Conservation (phyloP, 2,797 vertebrate genomes). For the Hypotaenidia okinawae region DNA sequence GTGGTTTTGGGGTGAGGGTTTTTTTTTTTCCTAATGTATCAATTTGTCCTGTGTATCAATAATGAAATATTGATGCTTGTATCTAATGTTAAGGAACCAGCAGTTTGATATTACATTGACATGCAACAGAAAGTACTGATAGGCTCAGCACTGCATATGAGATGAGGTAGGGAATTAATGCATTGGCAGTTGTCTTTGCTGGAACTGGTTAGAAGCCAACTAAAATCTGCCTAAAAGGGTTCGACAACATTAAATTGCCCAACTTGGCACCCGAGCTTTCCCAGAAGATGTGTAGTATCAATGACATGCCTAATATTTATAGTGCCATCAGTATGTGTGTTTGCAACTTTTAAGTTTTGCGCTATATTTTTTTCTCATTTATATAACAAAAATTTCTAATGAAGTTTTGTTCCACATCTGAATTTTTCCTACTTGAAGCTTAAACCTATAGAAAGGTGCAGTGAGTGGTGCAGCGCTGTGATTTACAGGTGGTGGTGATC, state of each 20-base stretch:
- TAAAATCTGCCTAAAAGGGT: conserved; percentile 80
- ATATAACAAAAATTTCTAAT: background rate
- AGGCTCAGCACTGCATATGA: conserved; percentile 69
- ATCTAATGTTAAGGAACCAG: conserved; percentile 43
- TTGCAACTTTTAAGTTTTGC: conserved; percentile 65
- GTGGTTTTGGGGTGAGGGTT: background rate
- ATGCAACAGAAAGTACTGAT: conserved; percentile 71
- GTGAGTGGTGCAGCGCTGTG: background rate
- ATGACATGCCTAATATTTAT: conserved; percentile 75
- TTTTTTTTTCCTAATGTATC: background rate
- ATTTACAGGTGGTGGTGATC: background rate
- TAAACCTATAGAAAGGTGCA: background rate
- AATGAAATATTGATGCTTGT: conserved; percentile 64
- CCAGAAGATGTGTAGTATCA: conserved; percentile 73
- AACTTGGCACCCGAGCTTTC: conserved; percentile 72
- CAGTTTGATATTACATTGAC: conserved; percentile 71
- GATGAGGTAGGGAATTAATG: conserved; percentile 78
- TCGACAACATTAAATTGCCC: conserved; percentile 75
- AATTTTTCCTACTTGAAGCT: background rate
- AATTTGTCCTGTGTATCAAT: conserved; percentile 44
- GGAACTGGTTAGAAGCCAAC: conserved; percentile 79
- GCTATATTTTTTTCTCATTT: conserved; percentile 23
- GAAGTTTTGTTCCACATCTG: conserved; percentile 2
- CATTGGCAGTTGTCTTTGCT: conserved; percentile 75
- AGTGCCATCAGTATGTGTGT: conserved; percentile 70